Conservation (phyloP, 2,113 vertebrate species). For the Trinectes maculatus region DNA sequence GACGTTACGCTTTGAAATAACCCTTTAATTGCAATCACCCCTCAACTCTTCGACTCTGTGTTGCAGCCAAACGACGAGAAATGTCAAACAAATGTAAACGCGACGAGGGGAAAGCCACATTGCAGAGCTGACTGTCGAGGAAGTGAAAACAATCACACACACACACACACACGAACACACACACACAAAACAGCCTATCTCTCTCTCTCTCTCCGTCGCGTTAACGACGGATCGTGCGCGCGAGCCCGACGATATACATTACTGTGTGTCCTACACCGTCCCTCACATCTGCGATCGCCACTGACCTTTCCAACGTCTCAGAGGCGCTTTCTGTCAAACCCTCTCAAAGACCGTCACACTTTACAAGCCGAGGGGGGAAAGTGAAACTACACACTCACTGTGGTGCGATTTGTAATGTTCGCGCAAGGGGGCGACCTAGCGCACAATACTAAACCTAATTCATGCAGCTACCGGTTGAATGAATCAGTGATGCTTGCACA, state of each 20-base stretch:
- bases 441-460: no score
- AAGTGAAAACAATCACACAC: slow-evolving; percentile 60
- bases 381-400: slow-evolving; percentile 58
- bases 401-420: neutral
- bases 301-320: slow-evolving; percentile 56
- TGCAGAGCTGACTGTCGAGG: slow-evolving; percentile 53
- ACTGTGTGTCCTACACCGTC: neutral
- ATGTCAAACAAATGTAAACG: neutral
- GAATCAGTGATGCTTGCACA: no score
- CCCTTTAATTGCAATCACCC: neutral
- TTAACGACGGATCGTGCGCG: neutral
- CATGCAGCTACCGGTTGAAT: no score
- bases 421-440: slow-evolving; percentile 48
- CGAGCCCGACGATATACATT: accelerated
- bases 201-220: no score
- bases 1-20: neutral
- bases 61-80: neutral
- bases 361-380: slow-evolving; percentile 47
- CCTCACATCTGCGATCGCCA: neutral
- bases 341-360: slow-evolving; percentile 35
- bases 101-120: slow-evolving; percentile 6
- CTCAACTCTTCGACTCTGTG: neutral
- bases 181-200: no score
- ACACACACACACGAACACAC: slow-evolving; percentile 17
- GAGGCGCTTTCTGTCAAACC: neutral